Evolutionary conservation across 2,113 vertebrate genomes (phyloP).

Genomic region (Oxygymnocypris stewartii): DNA sequence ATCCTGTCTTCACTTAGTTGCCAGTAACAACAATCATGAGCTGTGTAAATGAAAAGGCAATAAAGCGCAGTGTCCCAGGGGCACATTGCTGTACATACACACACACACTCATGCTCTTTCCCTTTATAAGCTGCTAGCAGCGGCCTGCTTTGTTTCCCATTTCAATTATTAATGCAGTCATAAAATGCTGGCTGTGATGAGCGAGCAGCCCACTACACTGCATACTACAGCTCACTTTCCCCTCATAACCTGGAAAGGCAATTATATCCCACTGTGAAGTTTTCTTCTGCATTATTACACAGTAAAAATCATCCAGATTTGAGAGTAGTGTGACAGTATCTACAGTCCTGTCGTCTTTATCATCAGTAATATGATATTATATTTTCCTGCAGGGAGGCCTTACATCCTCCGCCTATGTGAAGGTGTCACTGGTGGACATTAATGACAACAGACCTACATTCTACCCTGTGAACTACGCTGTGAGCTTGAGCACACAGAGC

Average conservation of each 20-base stretch:
- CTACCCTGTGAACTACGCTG: slow-evolving; percentile 88
- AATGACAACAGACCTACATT: slow-evolving; percentile 93
- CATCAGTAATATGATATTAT: not conserved
- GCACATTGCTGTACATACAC: slow-evolving; percentile 33
- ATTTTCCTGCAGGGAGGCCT: slow-evolving; percentile 82
- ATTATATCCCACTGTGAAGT: slow-evolving; percentile 14
- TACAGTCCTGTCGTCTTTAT: not conserved
- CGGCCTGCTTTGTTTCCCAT: not conserved
- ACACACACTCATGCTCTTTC: not conserved
- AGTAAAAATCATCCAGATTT: slow-evolving; percentile 10
- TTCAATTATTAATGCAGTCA: slow-evolving; percentile 61
- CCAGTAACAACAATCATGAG: slow-evolving; percentile 33
- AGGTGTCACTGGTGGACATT: slow-evolving; percentile 86
- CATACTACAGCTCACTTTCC: not conserved
- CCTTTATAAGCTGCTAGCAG: not conserved
- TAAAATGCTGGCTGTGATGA: slow-evolving; percentile 60
- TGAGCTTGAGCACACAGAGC: slow-evolving; percentile 91
- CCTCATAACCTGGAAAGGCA: not conserved
- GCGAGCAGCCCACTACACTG: slow-evolving; percentile 25
- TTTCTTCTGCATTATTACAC: slow-evolving; percentile 10
- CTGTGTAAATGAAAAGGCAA: slow-evolving; percentile 50
- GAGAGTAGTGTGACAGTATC: not conserved
- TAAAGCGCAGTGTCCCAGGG: slow-evolving; percentile 44
- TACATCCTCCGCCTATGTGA: slow-evolving; percentile 84
- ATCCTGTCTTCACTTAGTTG: slow-evolving; percentile 6